A percentile compares a stretch with the other conserved stretches of the same genome.
These are phyloP conservation scores for Meloidogyne chitwoodi DNA, from an alignment of 1,140 invertebrate species.

Conservation along the genomic window DNA sequence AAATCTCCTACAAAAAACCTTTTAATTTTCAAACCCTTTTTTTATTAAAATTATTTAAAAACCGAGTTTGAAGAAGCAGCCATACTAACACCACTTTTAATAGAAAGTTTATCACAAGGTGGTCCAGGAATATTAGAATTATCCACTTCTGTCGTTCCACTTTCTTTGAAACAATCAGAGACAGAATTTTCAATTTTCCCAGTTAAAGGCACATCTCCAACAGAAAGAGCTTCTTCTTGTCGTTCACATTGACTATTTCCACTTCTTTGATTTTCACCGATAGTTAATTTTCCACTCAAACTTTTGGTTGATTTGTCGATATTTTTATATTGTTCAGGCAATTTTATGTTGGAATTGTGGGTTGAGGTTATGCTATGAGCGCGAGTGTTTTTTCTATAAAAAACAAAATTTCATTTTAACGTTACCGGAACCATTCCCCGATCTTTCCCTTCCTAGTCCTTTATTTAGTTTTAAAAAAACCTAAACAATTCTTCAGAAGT, in stretches of 20 bases:
- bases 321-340: background rate
- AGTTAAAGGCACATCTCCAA: background rate
- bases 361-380: background rate
- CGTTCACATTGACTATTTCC: background rate
- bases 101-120: constrained; percentile 3
- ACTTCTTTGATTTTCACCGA: background rate
- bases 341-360: background rate
- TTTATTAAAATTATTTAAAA: background rate
- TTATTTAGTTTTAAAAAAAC: background rate
- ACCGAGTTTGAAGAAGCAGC: constrained; percentile 9
- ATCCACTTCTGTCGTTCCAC: background rate
- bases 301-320: constrained; percentile 3
- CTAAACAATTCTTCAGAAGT: background rate
- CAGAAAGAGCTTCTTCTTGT: background rate
- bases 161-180: background rate
- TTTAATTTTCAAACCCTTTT: background rate
- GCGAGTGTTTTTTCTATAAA: background rate
- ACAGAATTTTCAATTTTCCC: background rate
- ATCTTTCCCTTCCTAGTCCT: no score
- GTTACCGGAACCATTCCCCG: no score
- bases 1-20: background rate
- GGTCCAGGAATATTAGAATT: background rate
- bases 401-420: no score
- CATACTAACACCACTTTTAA: constrained; percentile 15
- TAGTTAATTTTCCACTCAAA: background rate